Base-by-base conservation (phyloP, 2,797 vertebrate species). In the Geotrypetes seraphini region DNA sequence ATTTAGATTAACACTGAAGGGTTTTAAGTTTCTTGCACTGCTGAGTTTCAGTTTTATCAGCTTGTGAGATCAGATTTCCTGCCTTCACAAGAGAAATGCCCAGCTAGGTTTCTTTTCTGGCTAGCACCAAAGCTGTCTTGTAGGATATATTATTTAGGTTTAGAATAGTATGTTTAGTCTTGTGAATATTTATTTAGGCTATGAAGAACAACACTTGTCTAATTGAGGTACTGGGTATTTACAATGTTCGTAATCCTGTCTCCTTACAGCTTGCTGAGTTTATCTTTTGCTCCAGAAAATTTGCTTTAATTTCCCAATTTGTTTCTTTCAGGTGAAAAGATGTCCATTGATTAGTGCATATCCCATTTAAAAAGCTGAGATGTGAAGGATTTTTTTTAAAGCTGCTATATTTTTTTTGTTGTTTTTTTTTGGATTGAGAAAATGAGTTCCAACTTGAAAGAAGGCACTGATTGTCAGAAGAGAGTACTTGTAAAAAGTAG, bases 291-390 rank as follows among this genome's bases (percentile, higher is more conserved):
- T 20, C 7, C 7, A 32, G 10, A 22, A 50, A 33, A 14, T 31
- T 55, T 68, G 20, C 60, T 19, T 58, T 17, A n/a, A n/a, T n/a
- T 50, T 49, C 49, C 31, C 56, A 64, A 52, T 60, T 12, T 46
- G 23, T 59, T 32, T 56, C 43, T 53, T 70, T 38, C 82, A 95
- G 92, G 87, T 78, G 72, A 79, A 80, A 79, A 82, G 79, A 81
- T 86, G 88, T 87, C 84, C 69, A 56, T 61, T 73, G 47, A 73
- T 66, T 64, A 73, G 66, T 84, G 79, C 73, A 56, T 82, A 59
- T 66, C 74, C 73, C 59, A 50, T 78, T 54, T 87, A 84, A 73
- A n/a, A n/a, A 56, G 22, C 53, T 79, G 64, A 53, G 78, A 68
- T 69, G 66, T 81, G 78, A 83, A 73, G 67, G 63, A 66, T 52